These are phyloP conservation scores for Gymnoscelis rufifasciata DNA, from an alignment of 2,888 invertebrate genomes.

Conservation along the genomic window DNA sequence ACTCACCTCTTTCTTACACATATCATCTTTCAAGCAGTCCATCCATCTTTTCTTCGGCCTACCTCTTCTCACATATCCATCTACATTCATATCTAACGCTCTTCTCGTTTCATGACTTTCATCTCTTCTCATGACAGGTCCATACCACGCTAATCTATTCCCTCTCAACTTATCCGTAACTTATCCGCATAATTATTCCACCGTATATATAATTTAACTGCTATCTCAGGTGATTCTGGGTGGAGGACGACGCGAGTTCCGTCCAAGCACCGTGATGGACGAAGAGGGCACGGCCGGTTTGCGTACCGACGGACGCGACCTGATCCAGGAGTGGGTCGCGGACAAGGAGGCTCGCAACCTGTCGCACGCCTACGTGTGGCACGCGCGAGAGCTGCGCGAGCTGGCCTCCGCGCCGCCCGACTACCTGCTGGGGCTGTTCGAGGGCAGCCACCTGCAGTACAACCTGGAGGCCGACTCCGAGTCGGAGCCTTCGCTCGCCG, in stretches of 20 bases:
- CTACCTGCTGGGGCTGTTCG: conserved; percentile 81
- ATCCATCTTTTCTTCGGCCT: too few species aligned
- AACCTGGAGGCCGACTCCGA: conserved; percentile 81
- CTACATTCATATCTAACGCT: neutral
- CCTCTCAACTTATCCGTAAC: too few species aligned
- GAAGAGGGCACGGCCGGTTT: conserved; percentile 64
- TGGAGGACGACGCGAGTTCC: conserved; percentile 83
- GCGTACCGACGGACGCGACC: conserved; percentile 79
- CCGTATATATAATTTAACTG: too few species aligned
- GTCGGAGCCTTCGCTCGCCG: conserved; percentile 81
- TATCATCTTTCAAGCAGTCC: too few species aligned
- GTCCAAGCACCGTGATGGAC: conserved; percentile 71
- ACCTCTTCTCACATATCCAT: too few species aligned
- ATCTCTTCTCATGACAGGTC: too few species aligned
- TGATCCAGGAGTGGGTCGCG: conserved; percentile 82
- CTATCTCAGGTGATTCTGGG: conserved; percentile 80
- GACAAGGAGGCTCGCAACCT: conserved; percentile 54
- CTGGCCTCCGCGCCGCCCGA: conserved; percentile 71
- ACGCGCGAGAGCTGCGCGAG: conserved; percentile 36
- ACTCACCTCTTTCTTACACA: too few species aligned
- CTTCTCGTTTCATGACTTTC: too few species aligned
- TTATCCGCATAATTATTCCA: too few species aligned
- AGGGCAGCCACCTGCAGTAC: conserved; percentile 81
- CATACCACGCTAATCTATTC: too few species aligned
- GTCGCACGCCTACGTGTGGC: conserved; percentile 74